Evolutionary conservation across 2,888 invertebrate genomes (phyloP).

Genomic region (Eupithecia dodoneata): DNA sequence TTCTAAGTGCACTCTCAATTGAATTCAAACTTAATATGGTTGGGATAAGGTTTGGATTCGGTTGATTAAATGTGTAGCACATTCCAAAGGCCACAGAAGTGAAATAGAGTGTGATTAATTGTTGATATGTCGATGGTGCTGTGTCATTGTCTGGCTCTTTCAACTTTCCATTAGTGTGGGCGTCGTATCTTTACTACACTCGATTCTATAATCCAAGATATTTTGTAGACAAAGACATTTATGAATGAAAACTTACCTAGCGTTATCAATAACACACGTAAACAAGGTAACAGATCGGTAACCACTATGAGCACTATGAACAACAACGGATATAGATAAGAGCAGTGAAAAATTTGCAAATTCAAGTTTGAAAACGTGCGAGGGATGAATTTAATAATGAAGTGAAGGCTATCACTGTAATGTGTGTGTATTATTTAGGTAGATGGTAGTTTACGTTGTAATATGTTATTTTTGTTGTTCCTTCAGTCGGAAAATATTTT

Average conservation of each 20-base stretch:
- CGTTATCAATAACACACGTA: background rate
- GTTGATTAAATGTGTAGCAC: background rate
- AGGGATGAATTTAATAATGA: background rate
- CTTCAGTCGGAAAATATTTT: no score
- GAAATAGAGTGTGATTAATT: constrained; percentile 13
- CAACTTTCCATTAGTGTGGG: background rate
- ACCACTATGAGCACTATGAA: no score
- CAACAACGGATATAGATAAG: no score
- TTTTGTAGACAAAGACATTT: background rate
- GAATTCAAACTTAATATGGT: background rate
- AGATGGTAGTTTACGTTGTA: no score
- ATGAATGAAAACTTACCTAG: background rate
- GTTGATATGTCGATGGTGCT: constrained; percentile 11
- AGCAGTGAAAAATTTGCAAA: background rate
- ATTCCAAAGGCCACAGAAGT: constrained; percentile 2
- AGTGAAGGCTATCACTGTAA: background rate
- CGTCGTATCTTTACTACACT: background rate
- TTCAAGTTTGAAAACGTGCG: background rate
- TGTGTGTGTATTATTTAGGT: no score
- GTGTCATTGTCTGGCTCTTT: constrained; percentile 10
- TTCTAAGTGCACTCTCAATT: constrained; percentile 52
- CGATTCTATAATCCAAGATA: background rate
- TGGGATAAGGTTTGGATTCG: background rate
- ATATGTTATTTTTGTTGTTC: no score
- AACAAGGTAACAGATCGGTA: background rate